Evolutionary conservation across 2,797 vertebrate species (phyloP).

Genomic region (Taenioides sp.): DNA sequence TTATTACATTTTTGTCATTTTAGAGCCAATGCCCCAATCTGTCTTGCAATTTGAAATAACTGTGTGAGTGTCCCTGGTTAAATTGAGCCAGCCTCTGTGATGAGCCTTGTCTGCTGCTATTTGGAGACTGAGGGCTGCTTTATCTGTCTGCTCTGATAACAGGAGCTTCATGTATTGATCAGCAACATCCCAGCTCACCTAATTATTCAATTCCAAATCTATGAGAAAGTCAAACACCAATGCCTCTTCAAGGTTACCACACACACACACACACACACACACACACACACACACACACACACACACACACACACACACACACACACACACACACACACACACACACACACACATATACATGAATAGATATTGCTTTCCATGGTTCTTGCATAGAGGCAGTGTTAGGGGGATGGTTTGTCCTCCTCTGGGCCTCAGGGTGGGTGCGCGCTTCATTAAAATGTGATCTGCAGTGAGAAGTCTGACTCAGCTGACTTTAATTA

Average conservation of each 20-base stretch:
- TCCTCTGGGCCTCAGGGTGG: constrained; percentile 36
- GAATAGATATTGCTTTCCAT: no score
- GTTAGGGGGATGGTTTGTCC: constrained; percentile 33
- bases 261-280: constrained; percentile 4
- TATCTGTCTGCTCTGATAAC: constrained; percentile 51
- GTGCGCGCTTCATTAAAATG: constrained; percentile 62
- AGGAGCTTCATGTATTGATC: constrained; percentile 55
- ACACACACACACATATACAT: background rate
- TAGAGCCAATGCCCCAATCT: constrained; percentile 18
- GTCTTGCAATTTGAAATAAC: constrained; percentile 25
- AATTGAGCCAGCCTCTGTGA: constrained; percentile 29
- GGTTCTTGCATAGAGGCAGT: constrained; percentile 14
- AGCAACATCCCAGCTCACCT: constrained; percentile 54
- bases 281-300: no score
- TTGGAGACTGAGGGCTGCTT: constrained; percentile 40
- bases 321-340: no score
- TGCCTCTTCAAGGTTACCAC: constrained; percentile 52
- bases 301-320: no score
- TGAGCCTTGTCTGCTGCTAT: constrained; percentile 32
- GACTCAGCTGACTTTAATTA: constrained; percentile 69
- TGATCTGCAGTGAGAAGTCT: constrained; percentile 50
- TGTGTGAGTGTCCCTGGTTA: constrained; percentile 28
- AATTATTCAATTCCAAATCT: constrained; percentile 60
- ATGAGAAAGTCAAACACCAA: constrained; percentile 45
- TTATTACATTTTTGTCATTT: constrained; percentile 9